A percentile compares a stretch with the other conserved stretches of the same genome.
Conservation (phyloP, 2,888 invertebrate genomes). For the Sepioteuthis lessoniana region DNA sequence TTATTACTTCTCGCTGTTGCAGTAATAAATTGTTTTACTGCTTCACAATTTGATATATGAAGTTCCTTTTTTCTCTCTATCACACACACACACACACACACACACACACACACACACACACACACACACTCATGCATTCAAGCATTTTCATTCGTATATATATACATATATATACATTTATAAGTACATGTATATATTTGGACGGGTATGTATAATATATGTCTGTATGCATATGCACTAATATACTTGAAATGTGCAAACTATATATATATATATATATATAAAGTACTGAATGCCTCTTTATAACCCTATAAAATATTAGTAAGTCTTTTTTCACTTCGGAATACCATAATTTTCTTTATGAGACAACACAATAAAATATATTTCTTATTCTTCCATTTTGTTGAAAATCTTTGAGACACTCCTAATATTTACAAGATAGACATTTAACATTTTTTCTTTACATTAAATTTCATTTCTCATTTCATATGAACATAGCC, state of each 20-base stretch:
- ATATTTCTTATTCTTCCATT: not conserved
- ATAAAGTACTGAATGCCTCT: not conserved
- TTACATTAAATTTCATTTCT: not conserved
- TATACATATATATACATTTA: slow-evolving; percentile 23
- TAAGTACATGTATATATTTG: slow-evolving; percentile 35
- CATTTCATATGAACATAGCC: not conserved
- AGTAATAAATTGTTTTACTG: too few species aligned
- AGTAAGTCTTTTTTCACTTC: not conserved
- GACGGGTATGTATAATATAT: not conserved
- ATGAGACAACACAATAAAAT: not conserved
- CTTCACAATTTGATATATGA: too few species aligned
- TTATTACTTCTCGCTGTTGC: too few species aligned
- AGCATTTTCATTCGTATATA: not conserved
- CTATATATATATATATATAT: slow-evolving; percentile 35
- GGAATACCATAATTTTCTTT: not conserved
- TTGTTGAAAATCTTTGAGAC: not conserved
- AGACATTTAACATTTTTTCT: too few species aligned
- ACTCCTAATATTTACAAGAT: too few species aligned
- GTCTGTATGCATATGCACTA: not conserved
- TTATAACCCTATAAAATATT: not conserved
- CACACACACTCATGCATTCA: not conserved
- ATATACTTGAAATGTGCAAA: not conserved
- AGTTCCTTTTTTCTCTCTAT: too few species aligned
- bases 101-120: not conserved
- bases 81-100: not conserved